These are phyloP conservation scores for Australoheros scitulus DNA, from an alignment of 2,113 vertebrate genomes.

Conservation along the genomic window DNA sequence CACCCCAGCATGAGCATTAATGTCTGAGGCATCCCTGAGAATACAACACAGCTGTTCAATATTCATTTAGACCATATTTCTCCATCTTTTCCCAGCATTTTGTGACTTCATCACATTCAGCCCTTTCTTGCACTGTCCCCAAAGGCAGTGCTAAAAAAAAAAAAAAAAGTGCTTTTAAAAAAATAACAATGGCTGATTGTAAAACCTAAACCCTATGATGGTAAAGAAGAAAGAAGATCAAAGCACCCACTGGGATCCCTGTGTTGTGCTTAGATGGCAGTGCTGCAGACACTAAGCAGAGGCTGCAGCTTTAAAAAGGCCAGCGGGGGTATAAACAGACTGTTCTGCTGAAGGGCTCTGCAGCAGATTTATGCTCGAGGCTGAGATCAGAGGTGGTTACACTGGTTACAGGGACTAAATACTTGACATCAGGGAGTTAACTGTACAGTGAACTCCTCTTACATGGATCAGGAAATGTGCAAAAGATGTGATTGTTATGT, in stretches of 20 bases:
- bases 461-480: not conserved
- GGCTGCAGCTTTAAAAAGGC: constrained; percentile 11
- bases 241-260: not conserved
- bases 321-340: constrained; percentile 18
- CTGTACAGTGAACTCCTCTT: constrained; percentile 9
- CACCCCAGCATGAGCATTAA: not conserved
- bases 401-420: not conserved
- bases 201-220: not conserved
- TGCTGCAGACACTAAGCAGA: constrained; percentile 27
- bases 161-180: not conserved
- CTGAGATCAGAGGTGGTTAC: not conserved
- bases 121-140: constrained; percentile 12
- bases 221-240: constrained; percentile 10
- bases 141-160: not conserved
- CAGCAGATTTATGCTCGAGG: not conserved
- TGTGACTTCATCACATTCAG: not conserved
- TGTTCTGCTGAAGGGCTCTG: not conserved
- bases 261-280: constrained; percentile 11
- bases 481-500: constrained; percentile 1
- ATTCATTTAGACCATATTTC: not conserved
- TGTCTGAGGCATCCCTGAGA: constrained; percentile 10
- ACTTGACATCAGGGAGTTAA: constrained; percentile 28
- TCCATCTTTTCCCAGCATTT: not conserved
- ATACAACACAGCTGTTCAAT: not conserved
- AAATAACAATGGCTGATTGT: not conserved